Base-by-base conservation (phyloP, 2,888 invertebrate species). In the Stegophylla sp. region DNA sequence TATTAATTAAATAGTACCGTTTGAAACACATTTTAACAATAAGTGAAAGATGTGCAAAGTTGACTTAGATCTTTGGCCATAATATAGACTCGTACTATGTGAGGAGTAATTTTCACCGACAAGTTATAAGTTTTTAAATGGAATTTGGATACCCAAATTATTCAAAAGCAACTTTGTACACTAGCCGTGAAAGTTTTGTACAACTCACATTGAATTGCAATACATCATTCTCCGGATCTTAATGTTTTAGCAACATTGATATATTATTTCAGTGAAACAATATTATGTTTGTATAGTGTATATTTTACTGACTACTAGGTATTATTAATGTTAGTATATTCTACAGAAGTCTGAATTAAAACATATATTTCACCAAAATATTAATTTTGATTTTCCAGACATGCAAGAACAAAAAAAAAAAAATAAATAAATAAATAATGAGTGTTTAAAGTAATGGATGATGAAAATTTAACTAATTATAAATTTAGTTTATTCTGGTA, bases 21-120 rank as follows among this genome's bases (percentile, higher is more conserved):
- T 15, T 15, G 45, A 45, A 61, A 73, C 73, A 61, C 45, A 61
- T 43, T 73, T 45, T 28, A 73, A 61, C 59, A n/a, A n/a, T n/a
- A n/a, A n/a, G 61, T 73, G 73, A 73, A 59, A 28, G 59, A 73
- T 73, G 73, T 28, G 73, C 45, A 73, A 73, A 73, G 73, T 73
- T 73, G 59, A 73, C 73, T 26, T 45, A 73, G 59, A 73, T 45
- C 43, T 59, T 45, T 61, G 59, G 45, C 45, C 26, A 4, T 61
- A n/a, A n/a, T n/a, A 28, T 20, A 28, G 7, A 61, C n/a, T 9
- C 45, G 43, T 73, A 43, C n/a, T 61, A n/a, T n/a, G 17, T 17
- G 43, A 26, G 26, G 10, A 43, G 61, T 28, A 61, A 61, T 45
- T 73, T 61, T 12, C 59, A 28, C 73, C 59, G 28, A 45, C 73